These are phyloP conservation scores for Heliopora coerulea DNA, from an alignment of 92 coral and sea anemone genomes.

Conservation along the genomic window DNA sequence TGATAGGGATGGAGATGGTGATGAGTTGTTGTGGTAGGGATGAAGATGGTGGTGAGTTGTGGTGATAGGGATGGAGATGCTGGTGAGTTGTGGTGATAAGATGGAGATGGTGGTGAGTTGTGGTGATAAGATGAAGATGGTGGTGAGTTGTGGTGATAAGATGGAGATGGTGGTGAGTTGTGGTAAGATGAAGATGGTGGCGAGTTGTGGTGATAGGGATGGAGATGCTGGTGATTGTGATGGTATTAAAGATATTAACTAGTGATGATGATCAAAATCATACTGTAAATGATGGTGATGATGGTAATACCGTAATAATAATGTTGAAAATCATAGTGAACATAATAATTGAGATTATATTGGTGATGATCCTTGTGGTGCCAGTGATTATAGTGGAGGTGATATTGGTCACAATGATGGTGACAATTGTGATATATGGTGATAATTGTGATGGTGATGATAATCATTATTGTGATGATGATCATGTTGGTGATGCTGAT, in stretches of 20 bases:
- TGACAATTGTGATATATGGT: too few relatives aligned
- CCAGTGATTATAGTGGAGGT: not conserved
- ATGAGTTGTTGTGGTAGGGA: slow-evolving; percentile 8
- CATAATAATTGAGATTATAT: too few relatives aligned
- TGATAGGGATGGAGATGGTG: not conserved
- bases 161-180: slow-evolving; percentile 27
- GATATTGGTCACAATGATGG: not conserved
- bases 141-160: too few relatives aligned
- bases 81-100: too few relatives aligned
- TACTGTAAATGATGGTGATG: too few relatives aligned
- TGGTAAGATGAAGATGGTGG: slow-evolving; percentile 28
- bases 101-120: slow-evolving; percentile 25
- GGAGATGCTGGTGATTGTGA: not conserved
- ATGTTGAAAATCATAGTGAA: too few relatives aligned
- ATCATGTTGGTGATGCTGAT: slow-evolving; percentile 15
- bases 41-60: slow-evolving; percentile 21
- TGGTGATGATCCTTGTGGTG: slow-evolving; percentile 6
- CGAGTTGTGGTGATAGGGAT: not conserved
- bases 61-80: slow-evolving; percentile 25
- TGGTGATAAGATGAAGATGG: slow-evolving; percentile 15
- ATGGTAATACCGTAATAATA: too few relatives aligned
- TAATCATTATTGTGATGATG: slow-evolving; percentile 4
- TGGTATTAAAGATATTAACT: too few relatives aligned
- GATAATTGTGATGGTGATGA: not conserved
- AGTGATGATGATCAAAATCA: too few relatives aligned